These are phyloP conservation scores for Choristoneura fumiferana DNA, from an alignment of 1,140 invertebrate species.

Conservation along the genomic window DNA sequence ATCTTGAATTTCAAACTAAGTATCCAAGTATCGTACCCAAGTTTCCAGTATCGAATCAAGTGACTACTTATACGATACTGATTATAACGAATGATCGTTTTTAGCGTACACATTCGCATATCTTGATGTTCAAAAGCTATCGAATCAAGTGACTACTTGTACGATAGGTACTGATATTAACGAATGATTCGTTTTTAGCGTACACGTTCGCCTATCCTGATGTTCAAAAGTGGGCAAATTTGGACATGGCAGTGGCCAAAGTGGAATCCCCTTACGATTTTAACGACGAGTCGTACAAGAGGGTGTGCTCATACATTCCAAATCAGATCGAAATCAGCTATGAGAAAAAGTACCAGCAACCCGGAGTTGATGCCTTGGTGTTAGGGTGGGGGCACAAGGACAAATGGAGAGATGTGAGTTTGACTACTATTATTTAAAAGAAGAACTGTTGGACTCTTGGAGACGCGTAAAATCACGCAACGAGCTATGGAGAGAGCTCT, in stretches of 20 bases:
- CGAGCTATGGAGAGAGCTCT: no score
- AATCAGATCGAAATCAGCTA: slow-evolving; percentile 21
- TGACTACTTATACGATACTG: no score
- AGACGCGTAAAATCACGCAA: no score
- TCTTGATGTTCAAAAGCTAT: neutral
- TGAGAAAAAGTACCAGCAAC: slow-evolving; percentile 15
- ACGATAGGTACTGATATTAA: no score
- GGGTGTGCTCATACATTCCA: slow-evolving; percentile 22
- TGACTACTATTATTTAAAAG: no score
- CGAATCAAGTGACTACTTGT: no score
- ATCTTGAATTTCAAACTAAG: no score
- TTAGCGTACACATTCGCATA: neutral
- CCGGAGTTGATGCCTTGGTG: slow-evolving; percentile 15
- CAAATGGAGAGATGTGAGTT: neutral
- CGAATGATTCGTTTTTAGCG: slow-evolving; percentile 7
- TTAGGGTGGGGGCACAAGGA: slow-evolving; percentile 21
- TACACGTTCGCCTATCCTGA: slow-evolving; percentile 13
- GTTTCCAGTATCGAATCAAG: no score
- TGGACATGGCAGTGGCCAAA: slow-evolving; percentile 25
- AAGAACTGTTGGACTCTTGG: no score
- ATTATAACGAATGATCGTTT: no score
- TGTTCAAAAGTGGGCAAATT: slow-evolving; percentile 11
- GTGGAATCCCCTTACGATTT: slow-evolving; percentile 29
- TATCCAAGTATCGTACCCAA: no score
- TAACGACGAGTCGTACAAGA: slow-evolving; percentile 8